Base-by-base conservation (phyloP, 2,797 vertebrate genomes). In the Hafferia zeledoni region DNA sequence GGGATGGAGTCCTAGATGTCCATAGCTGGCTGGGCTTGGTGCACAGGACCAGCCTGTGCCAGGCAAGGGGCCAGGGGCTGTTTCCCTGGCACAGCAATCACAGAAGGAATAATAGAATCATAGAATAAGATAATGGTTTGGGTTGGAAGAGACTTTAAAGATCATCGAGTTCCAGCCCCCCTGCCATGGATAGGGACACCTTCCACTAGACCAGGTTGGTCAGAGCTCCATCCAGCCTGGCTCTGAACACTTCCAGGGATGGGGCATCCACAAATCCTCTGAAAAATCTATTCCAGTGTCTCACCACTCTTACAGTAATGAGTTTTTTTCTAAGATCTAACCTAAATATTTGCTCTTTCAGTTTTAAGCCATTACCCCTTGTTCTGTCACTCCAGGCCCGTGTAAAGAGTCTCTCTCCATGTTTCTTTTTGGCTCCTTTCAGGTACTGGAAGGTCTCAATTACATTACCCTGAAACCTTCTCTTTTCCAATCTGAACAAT, bases 21-120 rank as follows among this genome's bases (percentile, higher is more conserved):
- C 4, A 0, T 39, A 77, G 15, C 11, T 59, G 35, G 35, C 37
- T 41, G 13, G 13, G 25, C 33, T 3, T 3, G 49, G 30, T 0
- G 0, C 10, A 13, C 19, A 23, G 31, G 35, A 25, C n/a, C 22
- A 39, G 10, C 10, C 37, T 41, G 37, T 71, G 57, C 53, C 30
- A 1, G 0, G 50, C 23, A 31, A 53, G 65, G 24, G 31, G 13
- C 13, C 10, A 28, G 25, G 7, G 9, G 16, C 43, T 53, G 41
- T 18, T 33, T 57, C 47, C 20, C 31, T 67, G 28, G 25, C 65
- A 53, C 28, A 35, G 49, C 17, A 35, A 12, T 10, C 1, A 1
- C 24, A 31, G 35, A 11, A 76, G 20, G 9, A 63, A 31, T 31
- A 4, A 30, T 11, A 31, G 39, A 30, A 31, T 63, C 39, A 43